Conservation (phyloP, 2,888 invertebrate species). For the Crepidodera aurea region DNA sequence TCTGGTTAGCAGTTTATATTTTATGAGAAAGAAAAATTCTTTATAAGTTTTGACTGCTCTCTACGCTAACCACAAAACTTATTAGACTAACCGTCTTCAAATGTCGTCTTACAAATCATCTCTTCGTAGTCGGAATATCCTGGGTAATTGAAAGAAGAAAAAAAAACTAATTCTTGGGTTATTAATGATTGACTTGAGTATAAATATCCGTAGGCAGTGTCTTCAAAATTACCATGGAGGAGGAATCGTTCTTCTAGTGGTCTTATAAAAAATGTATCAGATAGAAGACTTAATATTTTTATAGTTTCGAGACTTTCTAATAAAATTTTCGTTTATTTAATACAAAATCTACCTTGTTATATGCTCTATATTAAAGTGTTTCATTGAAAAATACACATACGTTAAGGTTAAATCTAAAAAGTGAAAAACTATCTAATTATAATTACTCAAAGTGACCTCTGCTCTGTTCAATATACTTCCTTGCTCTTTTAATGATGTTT, state of each 20-base stretch:
- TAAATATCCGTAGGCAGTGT: neutral
- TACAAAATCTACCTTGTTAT: no score
- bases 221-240: neutral
- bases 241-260: neutral
- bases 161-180: conserved; percentile 9
- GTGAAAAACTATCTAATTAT: no score
- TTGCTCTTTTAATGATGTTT: no score
- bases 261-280: neutral
- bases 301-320: no score
- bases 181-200: conserved; percentile 13
- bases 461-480: no score
- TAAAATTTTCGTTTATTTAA: no score
- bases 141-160: conserved; percentile 20
- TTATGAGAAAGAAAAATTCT: conserved; percentile 14
- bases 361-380: no score
- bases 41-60: conserved; percentile 19
- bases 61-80: conserved; percentile 20
- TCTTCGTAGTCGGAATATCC: conserved; percentile 1
- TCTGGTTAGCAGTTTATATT: conserved; percentile 11
- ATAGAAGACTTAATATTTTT: no score
- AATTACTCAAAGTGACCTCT: no score
- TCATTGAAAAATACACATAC: no score
- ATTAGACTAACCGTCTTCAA: conserved; percentile 9
- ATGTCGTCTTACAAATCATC: conserved; percentile 18
- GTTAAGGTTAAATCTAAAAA: no score